These are phyloP conservation scores for Xenopus petersii DNA, from an alignment of 2,797 vertebrate genomes.

Conservation along the genomic window DNA sequence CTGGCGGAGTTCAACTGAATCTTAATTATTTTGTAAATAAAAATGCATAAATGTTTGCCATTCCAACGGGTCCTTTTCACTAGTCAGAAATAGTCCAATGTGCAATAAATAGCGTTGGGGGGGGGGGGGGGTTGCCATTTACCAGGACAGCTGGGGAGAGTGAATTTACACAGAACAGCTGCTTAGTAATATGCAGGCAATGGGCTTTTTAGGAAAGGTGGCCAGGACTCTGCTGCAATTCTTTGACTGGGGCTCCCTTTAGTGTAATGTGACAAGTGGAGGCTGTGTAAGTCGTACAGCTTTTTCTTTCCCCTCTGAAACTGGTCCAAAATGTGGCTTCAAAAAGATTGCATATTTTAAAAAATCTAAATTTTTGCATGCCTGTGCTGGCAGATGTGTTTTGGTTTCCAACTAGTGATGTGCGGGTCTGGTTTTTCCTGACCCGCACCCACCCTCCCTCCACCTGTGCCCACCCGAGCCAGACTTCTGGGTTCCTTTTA, in stretches of 20 bases:
- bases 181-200: constrained; percentile 54
- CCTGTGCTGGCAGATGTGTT: no score
- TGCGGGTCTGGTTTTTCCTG: no score
- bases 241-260: constrained; percentile 13
- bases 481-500: no score
- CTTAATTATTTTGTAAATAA: constrained; percentile 48
- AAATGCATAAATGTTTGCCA: constrained; percentile 51
- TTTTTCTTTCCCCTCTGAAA: background rate
- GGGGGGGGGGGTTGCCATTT: constrained; percentile 53
- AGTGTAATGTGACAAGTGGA: background rate
- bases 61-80: constrained; percentile 55
- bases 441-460: no score
- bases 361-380: no score
- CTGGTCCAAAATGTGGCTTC: no score
- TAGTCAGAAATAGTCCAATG: constrained; percentile 20
- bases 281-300: background rate
- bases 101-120: constrained; percentile 55
- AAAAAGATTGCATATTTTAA: no score
- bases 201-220: constrained; percentile 26
- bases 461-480: no score
- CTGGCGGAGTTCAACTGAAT: constrained; percentile 28
- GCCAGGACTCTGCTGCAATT: constrained; percentile 1
- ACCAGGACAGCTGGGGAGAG: constrained; percentile 72
- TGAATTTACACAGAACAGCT: constrained; percentile 73
- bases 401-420: no score